Conservation (phyloP, 2,888 invertebrate species). For the Drosophila conformis region DNA sequence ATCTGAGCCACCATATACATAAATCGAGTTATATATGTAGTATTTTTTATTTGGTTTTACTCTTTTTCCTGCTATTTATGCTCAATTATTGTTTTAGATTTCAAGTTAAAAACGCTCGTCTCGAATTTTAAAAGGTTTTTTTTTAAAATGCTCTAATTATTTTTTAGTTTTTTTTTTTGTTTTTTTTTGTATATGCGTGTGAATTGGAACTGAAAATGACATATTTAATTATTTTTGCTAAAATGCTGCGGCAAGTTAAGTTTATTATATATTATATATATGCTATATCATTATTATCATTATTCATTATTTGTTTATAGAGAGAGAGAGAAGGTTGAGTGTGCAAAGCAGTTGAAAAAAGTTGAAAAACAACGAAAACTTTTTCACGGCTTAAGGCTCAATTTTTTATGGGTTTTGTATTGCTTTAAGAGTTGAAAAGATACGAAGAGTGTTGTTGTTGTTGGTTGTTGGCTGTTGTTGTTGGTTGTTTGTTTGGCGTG, state of each 20-base stretch:
- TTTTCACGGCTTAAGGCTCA: conserved; percentile 21
- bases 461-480: conserved; percentile 18
- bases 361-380: conserved; percentile 15
- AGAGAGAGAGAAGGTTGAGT: conserved; percentile 18
- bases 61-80: conserved; percentile 62
- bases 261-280: conserved; percentile 35
- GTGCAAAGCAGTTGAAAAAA: conserved; percentile 40
- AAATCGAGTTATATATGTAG: conserved; percentile 45
- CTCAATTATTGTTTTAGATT: conserved; percentile 73
- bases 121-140: conserved; percentile 45
- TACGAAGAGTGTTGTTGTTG: conserved; percentile 27
- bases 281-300: conserved; percentile 30
- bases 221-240: conserved; percentile 27
- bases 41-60: conserved; percentile 31
- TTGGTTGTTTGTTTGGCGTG: conserved; percentile 31
- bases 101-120: conserved; percentile 61
- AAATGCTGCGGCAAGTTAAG: conserved; percentile 59
- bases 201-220: conserved; percentile 30
- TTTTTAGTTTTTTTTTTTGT: conserved; percentile 7
- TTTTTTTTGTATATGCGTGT: conserved; percentile 15
- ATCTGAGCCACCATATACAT: conserved; percentile 35
- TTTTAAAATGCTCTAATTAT: conserved; percentile 46
- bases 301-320: conserved; percentile 5
- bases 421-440: conserved; percentile 30
- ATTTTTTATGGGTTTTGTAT: conserved; percentile 29